Evolutionary conservation across 2,888 invertebrate species (phyloP).

Genomic region (Proisotoma minuta): DNA sequence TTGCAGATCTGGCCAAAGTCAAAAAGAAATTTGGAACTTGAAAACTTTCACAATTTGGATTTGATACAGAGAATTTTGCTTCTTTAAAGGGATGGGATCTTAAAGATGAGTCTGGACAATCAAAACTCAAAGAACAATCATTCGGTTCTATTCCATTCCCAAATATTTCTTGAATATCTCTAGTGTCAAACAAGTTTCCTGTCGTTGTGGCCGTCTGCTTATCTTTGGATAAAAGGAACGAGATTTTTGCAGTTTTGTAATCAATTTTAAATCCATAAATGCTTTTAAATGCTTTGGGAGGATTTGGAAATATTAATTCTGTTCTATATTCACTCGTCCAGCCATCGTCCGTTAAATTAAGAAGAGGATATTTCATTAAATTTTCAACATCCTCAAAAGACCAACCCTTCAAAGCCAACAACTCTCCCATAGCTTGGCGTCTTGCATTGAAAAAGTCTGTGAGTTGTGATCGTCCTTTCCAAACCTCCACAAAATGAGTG

Average conservation of each 20-base stretch:
- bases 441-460: slow-evolving; percentile 29
- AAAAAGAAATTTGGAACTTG: slow-evolving; percentile 25
- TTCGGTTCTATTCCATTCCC: slow-evolving; percentile 20
- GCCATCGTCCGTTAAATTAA: slow-evolving; percentile 23
- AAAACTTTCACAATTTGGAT: not conserved
- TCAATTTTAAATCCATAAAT: slow-evolving; percentile 40
- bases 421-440: slow-evolving; percentile 30
- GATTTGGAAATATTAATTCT: slow-evolving; percentile 24
- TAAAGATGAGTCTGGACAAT: slow-evolving; percentile 20
- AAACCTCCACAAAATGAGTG: slow-evolving; percentile 40
- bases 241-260: slow-evolving; percentile 23
- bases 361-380: slow-evolving; percentile 21
- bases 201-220: slow-evolving; percentile 11
- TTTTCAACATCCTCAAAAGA: slow-evolving; percentile 23
- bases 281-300: slow-evolving; percentile 19
- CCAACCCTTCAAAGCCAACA: slow-evolving; percentile 30
- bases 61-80: slow-evolving; percentile 5
- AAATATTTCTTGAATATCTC: slow-evolving; percentile 35
- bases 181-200: slow-evolving; percentile 27
- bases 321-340: slow-evolving; percentile 20
- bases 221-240: slow-evolving; percentile 26
- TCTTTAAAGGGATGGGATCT: slow-evolving; percentile 37
- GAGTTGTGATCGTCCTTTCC: slow-evolving; percentile 34
- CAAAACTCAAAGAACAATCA: slow-evolving; percentile 18
- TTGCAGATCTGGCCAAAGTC: slow-evolving; percentile 23